These are phyloP conservation scores for Agonopterix alstromeriana DNA, from an alignment of 2,888 invertebrate genomes.

Conservation along the genomic window DNA sequence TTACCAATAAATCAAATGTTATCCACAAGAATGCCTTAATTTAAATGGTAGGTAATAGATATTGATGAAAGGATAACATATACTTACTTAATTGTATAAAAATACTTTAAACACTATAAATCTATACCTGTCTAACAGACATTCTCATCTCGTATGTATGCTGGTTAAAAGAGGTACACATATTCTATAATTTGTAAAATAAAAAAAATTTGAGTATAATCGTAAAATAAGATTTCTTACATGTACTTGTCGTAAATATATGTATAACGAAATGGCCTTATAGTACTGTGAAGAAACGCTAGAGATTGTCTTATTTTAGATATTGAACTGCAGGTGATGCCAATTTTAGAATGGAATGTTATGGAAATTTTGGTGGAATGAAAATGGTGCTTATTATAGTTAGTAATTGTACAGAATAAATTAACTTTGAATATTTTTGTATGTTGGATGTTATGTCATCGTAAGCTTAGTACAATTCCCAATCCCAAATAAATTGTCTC, in stretches of 20 bases:
- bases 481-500: neutral
- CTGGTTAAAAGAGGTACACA: conserved; percentile 74
- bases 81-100: neutral
- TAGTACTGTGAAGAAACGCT: conserved; percentile 31
- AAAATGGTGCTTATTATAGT: conserved; percentile 71
- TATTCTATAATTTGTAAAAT: conserved; percentile 63
- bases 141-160: conserved; percentile 42
- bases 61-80: neutral
- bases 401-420: conserved; percentile 76
- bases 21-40: conserved; percentile 48
- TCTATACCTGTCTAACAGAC: conserved; percentile 9
- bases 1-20: conserved; percentile 15
- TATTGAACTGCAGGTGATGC: conserved; percentile 29
- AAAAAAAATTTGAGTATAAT: conserved; percentile 14
- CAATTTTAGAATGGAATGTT: conserved; percentile 31
- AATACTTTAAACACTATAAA: neutral
- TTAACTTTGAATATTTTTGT: conserved; percentile 65
- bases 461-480: neutral
- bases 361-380: conserved; percentile 34
- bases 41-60: conserved; percentile 1
- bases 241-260: conserved; percentile 4
- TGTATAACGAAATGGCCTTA: conserved; percentile 38
- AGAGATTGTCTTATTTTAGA: conserved; percentile 23
- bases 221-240: neutral
- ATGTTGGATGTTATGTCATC: conserved; percentile 42